phyloP scores from a whole-genome alignment of 2,888 invertebrate genomes.

The Nomada lathburiana region DNA sequence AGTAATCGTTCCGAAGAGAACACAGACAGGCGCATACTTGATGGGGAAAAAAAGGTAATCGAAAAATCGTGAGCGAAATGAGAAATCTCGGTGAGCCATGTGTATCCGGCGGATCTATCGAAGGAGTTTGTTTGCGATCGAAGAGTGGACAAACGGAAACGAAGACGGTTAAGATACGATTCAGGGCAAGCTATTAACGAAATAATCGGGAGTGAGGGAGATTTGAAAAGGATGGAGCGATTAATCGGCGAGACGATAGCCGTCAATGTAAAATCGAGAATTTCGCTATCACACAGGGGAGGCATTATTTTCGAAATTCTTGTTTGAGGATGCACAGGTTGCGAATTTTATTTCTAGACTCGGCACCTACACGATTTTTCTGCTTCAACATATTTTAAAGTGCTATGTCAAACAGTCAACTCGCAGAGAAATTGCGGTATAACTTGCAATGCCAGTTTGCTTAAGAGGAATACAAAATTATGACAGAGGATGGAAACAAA shows the following conservation, averaged over 20 bases:
- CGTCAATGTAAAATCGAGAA: background rate
- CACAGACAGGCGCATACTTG: conserved; percentile 26
- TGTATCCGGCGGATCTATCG: conserved; percentile 46
- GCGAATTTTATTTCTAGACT: too few species aligned
- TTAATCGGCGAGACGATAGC: conserved; percentile 9
- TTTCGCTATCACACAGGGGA: background rate
- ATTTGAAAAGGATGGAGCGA: conserved; percentile 9
- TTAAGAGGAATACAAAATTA: too few species aligned
- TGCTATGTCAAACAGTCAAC: too few species aligned
- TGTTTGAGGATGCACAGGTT: too few species aligned
- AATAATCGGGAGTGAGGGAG: background rate
- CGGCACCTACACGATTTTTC: too few species aligned
- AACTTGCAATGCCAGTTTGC: too few species aligned
- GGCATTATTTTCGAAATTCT: too few species aligned
- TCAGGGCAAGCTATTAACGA: conserved; percentile 17
- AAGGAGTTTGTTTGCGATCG: conserved; percentile 34
- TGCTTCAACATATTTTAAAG: too few species aligned
- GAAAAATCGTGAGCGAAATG: conserved; percentile 51
- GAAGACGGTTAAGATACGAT: conserved; percentile 24
- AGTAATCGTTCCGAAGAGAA: background rate
- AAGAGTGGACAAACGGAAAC: conserved; percentile 23
- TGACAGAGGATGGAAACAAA: too few species aligned
- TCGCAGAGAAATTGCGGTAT: too few species aligned
- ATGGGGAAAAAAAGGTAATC: conserved; percentile 57
- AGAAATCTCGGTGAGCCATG: conserved; percentile 35